Evolutionary conservation across 2,888 invertebrate genomes (phyloP), one percentile per base, ranked within the genome.

Genomic region (Rhamphomyia laevipes): DNA sequence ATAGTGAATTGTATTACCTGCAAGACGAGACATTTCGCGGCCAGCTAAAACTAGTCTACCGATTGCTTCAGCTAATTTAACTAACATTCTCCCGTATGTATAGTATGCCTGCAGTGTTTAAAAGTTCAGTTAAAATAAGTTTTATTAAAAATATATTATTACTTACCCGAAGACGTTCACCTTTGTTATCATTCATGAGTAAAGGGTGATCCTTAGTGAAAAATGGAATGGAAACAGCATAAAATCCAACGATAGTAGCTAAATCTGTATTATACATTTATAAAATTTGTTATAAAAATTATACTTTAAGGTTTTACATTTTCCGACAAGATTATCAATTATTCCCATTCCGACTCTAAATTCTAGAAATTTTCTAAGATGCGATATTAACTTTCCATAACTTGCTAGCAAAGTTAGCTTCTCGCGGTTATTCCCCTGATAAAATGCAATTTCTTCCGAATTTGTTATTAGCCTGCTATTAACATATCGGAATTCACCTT

Each of bases 401-500:
- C 94, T 88, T 12, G 88, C 82, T 50, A 91, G 70, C 12, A 97
- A 73, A 0, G 91, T 95, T 41, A 86, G 73, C 66, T 90, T 88
- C 67, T 97, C 97, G 15, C 93, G 78, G 54, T 81, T 78, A 61
- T 87, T 89, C 55, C 89, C 88, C 73, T 86, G 80, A 61, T 82
- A 83, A 62, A 82, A 82, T 47, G 71, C 71, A 30, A 70, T 63
- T 71, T 99, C 99, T 70, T 99, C 97, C 1, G 95, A 89, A 70
- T 97, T 95, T 0, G 95, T 94, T 52, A 99, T 97, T 30, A 99
- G 76, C 46, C 97, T 77, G 3, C 96, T 91, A 70, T 99, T 94
- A 31, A 96, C 93, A 64, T 92, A 96, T 65, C 97, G 80, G 72
- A 92, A 96, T 75, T 99, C 96, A 47, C 97, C 99, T 74, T 99